A percentile compares a stretch with the other conserved stretches of the same genome.
phyloP scores from a whole-genome alignment of 2,888 invertebrate species.

The Microdon myrmicae region DNA sequence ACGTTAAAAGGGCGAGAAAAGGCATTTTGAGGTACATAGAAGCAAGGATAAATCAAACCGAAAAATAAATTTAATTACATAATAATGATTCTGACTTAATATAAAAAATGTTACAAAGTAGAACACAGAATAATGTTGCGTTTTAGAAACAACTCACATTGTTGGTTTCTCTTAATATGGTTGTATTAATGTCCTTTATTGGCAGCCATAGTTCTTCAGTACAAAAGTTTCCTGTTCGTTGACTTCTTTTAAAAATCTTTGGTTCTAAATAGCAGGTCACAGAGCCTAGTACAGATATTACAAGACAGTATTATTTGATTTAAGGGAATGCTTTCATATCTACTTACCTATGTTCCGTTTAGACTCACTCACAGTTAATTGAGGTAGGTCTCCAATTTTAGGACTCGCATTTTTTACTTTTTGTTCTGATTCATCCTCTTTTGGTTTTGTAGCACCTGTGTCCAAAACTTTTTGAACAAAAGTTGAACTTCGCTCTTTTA shows the following conservation, averaged over 20 bases:
- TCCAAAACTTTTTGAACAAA: conserved; percentile 61
- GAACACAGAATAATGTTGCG: too few species aligned
- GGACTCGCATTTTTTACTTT: conserved; percentile 11
- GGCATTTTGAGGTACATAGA: too few species aligned
- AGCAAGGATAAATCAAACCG: too few species aligned
- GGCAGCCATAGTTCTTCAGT: conserved; percentile 66
- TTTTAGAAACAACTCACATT: conserved; percentile 46
- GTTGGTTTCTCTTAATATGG: conserved; percentile 56
- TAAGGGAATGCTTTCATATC: neutral
- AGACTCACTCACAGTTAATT: conserved; percentile 63
- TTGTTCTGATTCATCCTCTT: conserved; percentile 23
- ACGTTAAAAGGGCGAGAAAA: too few species aligned
- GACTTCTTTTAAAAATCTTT: conserved; percentile 63
- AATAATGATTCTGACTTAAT: too few species aligned
- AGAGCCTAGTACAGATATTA: conserved; percentile 57
- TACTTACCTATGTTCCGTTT: conserved; percentile 63
- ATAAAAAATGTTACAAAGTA: too few species aligned
- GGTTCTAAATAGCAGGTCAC: conserved; percentile 67
- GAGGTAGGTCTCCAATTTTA: conserved; percentile 56
- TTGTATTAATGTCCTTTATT: conserved; percentile 65
- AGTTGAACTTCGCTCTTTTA: conserved; percentile 63
- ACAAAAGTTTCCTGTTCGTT: conserved; percentile 59
- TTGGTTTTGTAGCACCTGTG: conserved; percentile 17
- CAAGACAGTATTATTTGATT: neutral
- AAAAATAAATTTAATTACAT: too few species aligned